Percentiles rank a stretch among this genome's conserved stretches.
phyloP scores from a whole-genome alignment of 92 coral and sea anemone genomes.

The Umimayanthus chanpuru region DNA sequence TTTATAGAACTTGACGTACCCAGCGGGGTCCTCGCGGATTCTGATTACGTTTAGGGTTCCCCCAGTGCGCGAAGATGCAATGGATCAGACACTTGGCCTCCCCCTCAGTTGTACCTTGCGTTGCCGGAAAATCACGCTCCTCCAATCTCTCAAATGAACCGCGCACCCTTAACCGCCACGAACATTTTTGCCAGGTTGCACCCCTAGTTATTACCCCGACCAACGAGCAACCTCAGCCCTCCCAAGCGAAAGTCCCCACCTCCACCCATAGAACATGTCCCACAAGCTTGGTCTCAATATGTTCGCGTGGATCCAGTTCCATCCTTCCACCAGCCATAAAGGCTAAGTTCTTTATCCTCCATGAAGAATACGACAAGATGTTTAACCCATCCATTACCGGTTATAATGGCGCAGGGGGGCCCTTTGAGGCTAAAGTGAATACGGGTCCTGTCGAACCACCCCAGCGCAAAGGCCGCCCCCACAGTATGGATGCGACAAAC shows the following conservation, averaged over 20 bases:
- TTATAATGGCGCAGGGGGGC: slow-evolving; percentile 45
- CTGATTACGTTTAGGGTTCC: too few species aligned
- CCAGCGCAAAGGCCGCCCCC: too few species aligned
- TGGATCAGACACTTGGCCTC: not conserved
- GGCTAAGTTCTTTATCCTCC: not conserved
- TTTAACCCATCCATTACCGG: slow-evolving; percentile 29
- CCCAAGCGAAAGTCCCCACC: not conserved
- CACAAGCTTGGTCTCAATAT: not conserved
- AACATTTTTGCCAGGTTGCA: slow-evolving; percentile 30
- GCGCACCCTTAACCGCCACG: not conserved
- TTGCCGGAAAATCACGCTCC: slow-evolving; percentile 16
- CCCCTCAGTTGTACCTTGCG: slow-evolving; percentile 22
- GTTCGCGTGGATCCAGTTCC: not conserved
- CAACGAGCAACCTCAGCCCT: not conserved
- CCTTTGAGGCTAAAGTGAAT: not conserved
- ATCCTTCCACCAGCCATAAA: not conserved
- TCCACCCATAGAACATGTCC: not conserved
- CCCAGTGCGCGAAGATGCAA: too few species aligned
- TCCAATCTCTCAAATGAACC: slow-evolving; percentile 29
- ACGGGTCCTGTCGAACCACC: too few species aligned
- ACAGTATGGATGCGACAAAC: too few species aligned
- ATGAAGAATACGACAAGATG: not conserved
- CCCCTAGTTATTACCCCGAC: not conserved
- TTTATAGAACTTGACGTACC: slow-evolving; percentile 31
- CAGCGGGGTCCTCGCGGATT: not conserved